Base-by-base conservation (phyloP, 2,113 vertebrate species). In the Galeopterus variegatus region DNA sequence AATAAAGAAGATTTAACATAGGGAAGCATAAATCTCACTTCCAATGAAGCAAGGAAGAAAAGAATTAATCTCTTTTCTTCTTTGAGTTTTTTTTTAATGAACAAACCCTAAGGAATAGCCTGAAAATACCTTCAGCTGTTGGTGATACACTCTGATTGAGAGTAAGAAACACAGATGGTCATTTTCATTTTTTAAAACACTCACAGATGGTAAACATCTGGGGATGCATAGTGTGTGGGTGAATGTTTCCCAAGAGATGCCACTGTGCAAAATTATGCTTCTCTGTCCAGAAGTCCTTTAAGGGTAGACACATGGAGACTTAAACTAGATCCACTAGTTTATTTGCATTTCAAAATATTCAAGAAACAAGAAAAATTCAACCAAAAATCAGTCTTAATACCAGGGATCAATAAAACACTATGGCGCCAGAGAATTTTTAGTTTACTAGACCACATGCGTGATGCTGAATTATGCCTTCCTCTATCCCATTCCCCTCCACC, bases 181-280 rank as follows among this genome's bases (percentile, higher is more conserved):
- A 6, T 67, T 79, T 92, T 65, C 48, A 41, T 72, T 95, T 95
- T 95, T 93, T 85, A 14, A 84, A 89, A 65, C 58, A 80, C 4
- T 95, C 65, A 92, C 77, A 96, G 95, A 67, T 96, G 83, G 21
- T 79, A 88, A 94, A 92, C 93, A 97, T 95, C 92, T 96, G 89
- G 90, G 88, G 65, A 90, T 72, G 26, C 60, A n/a, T 10, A 73
- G 23, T 52, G 12, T 62, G 65, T 72, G 70, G 36, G 26, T 65
- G 69, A 89, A 80, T 88, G 75, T 72, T 87, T 94, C 67, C 83
- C 82, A 62, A 90, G 85, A 92, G 80, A 96, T 88, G 65, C 76
- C 87, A 96, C 88, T 79, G 65, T 60, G 72, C 33, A 90, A 81
- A 93, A 77, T 81, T 83, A 62, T 60, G 75, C 12, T 94, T 52